Evolutionary conservation across 64 coral and sea anemone species (phyloP).

Genomic region (Platygyra sinensis): DNA sequence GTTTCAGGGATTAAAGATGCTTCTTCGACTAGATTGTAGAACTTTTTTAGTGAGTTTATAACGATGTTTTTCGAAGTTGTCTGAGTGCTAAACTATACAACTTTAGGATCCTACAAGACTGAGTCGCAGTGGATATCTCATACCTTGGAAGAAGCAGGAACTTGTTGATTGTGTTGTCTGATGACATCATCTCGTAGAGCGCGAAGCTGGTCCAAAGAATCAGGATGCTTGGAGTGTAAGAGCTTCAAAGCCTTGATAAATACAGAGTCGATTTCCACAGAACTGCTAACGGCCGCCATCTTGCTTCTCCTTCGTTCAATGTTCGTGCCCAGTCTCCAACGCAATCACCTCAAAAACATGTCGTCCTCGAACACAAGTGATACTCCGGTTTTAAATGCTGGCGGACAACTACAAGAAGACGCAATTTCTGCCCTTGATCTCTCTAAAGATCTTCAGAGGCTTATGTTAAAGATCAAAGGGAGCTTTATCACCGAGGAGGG

Average conservation of each 20-base stretch:
- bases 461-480: slow-evolving; percentile 80
- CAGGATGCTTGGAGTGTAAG: slow-evolving; percentile 89
- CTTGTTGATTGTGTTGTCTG: slow-evolving; percentile 81
- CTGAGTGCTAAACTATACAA: too few species aligned
- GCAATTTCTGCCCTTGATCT: slow-evolving; percentile 54
- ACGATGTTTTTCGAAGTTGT: too few species aligned
- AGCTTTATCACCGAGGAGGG: slow-evolving; percentile 81
- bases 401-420: not conserved
- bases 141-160: slow-evolving; percentile 30
- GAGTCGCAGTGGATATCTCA: not conserved
- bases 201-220: slow-evolving; percentile 87
- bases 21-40: too few species aligned
- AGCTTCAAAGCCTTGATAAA: slow-evolving; percentile 94
- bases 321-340: slow-evolving; percentile 1
- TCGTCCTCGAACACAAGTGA: not conserved
- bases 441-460: slow-evolving; percentile 69
- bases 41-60: too few species aligned
- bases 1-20: too few species aligned
- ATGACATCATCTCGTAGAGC: slow-evolving; percentile 86
- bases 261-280: slow-evolving; percentile 78
- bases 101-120: too few species aligned
- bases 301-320: slow-evolving; percentile 44
- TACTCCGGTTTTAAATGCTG: slow-evolving; percentile 23
- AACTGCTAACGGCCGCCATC: slow-evolving; percentile 76
- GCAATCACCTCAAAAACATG: not conserved